Base-by-base conservation (phyloP, 2,797 vertebrate species). In the Pelobates cultripes region DNA sequence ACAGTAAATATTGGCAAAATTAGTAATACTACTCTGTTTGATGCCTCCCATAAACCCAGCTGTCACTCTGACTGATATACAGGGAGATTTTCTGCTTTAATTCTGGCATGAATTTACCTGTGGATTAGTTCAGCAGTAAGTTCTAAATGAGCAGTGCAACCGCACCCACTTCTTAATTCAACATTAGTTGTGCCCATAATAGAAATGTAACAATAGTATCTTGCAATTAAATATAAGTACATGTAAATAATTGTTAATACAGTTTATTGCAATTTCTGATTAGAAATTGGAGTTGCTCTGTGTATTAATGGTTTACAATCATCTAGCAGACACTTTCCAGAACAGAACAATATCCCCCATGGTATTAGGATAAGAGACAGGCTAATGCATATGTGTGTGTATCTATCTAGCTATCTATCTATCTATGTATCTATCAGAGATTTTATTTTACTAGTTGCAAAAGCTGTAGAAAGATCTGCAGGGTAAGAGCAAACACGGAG, bases 1-100 rank as follows among this genome's bases (percentile, higher is more conserved):
- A 60, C 78, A 80, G 61, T 55, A 69, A 45, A 80, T 60, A 74
- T 55, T 80, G 78, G 15, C 68, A 66, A 72, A 81, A 81, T 81
- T 69, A 75, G 73, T 70, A 45, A 61, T n/a, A 81, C 72, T 75
- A 70, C 79, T 81, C 7, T 75, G 15, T 47, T 61, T 67, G 6
- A 61, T 69, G 63, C 64, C 66, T 81, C 41, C 66, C 73, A 81
- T 81, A 75, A 60, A 71, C 74, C 28, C 51, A n/a, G 42, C 61
- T 81, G 79, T 81, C 79, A 70, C 53, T 70, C 28, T 75, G 66
- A 75, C 73, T 75, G 73, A 81, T 75, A 70, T 47, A 63, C 63
- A 75, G 17, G 13, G 42, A 66, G 64, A 70, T 70, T 60, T 60
- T 75, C 17, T 43, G 53, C 47, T 42, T 75, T 70, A n/a, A 51